Conservation (phyloP, 1,140 invertebrate species). For the Himalopsyche phryganea region DNA sequence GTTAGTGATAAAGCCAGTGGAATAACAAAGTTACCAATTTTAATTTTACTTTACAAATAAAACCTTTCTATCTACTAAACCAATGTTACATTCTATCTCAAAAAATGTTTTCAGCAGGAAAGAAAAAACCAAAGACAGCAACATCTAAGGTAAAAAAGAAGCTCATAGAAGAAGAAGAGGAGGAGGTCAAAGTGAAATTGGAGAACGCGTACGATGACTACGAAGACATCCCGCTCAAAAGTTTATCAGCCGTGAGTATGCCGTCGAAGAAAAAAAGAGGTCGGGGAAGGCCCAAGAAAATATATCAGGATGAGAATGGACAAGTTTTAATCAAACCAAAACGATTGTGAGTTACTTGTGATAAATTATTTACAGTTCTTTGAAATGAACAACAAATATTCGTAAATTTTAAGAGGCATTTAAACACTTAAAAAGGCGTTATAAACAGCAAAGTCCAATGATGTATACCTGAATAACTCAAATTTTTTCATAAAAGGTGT, state of each 20-base stretch:
- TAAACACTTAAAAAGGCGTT: not conserved
- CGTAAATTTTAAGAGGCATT: not conserved
- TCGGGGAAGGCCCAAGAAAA: constrained; percentile 18
- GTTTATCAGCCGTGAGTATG: not conserved
- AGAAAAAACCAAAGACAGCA: not conserved
- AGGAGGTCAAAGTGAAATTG: constrained; percentile 11
- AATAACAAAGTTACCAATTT: too few species aligned
- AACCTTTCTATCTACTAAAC: too few species aligned
- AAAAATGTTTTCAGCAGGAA: constrained; percentile 6
- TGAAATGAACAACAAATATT: not conserved
- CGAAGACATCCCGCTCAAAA: not conserved
- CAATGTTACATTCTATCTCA: too few species aligned
- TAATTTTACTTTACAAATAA: too few species aligned
- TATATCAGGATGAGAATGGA: constrained; percentile 10
- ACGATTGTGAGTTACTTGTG: constrained; percentile 6
- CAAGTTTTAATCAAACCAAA: constrained; percentile 11
- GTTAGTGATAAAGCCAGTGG: too few species aligned
- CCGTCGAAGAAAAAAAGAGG: not conserved
- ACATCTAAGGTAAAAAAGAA: not conserved
- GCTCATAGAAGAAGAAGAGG: not conserved
- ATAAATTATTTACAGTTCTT: too few species aligned
- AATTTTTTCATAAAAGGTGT: too few species aligned
- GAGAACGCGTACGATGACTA: constrained; percentile 5
- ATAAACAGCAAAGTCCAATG: too few species aligned
- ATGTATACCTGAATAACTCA: too few species aligned